A percentile compares a stretch with the other conserved stretches of the same genome.
phyloP scores from a whole-genome alignment of 2,797 vertebrate genomes.

The Chloroceryle inda region DNA sequence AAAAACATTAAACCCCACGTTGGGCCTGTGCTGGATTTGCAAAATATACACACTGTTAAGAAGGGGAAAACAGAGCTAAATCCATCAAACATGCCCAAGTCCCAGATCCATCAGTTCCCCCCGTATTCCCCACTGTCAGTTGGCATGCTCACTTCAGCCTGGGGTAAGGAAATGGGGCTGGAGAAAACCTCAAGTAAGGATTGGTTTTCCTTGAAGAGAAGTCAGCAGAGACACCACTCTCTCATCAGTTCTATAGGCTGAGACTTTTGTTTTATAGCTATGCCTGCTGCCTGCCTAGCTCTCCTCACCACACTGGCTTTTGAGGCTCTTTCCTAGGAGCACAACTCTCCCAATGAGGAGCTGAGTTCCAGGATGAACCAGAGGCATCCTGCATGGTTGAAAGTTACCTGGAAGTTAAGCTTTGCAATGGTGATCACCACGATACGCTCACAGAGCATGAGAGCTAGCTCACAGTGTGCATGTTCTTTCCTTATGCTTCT shows the following conservation, averaged over 20 bases:
- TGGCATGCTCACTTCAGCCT: background rate
- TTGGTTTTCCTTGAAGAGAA: background rate
- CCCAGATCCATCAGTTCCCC: rapidly evolving
- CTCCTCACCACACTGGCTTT: background rate
- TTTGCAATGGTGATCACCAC: background rate
- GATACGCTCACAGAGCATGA: background rate
- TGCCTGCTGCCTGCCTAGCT: background rate
- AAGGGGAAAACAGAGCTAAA: background rate
- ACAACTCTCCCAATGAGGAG: background rate
- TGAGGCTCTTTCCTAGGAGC: background rate
- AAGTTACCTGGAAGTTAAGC: background rate
- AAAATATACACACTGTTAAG: background rate
- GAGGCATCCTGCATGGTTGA: background rate
- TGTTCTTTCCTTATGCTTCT: background rate
- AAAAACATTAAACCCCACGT: background rate
- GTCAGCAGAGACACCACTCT: background rate
- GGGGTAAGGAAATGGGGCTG: background rate
- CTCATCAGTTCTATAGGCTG: background rate
- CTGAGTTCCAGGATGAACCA: background rate
- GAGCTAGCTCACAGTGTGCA: background rate
- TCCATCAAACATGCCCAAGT: background rate
- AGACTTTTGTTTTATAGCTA: background rate
- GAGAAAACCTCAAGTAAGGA: background rate
- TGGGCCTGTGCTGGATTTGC: background rate
- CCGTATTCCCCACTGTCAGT: background rate